phyloP scores from a whole-genome alignment of 2,113 vertebrate species.

The Centropus unirufus region DNA sequence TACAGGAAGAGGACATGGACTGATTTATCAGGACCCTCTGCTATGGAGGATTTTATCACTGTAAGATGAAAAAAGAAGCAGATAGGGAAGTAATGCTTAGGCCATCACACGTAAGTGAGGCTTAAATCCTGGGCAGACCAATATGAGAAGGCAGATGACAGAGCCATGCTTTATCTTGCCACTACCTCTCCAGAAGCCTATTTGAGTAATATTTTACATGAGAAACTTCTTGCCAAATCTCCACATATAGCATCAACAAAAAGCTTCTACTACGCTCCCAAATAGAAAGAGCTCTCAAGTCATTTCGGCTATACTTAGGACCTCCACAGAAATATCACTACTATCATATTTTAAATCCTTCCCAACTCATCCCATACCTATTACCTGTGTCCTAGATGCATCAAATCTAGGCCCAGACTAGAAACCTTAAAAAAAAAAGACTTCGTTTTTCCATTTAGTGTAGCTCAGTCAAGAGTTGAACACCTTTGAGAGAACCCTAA shows the following conservation, averaged over 20 bases:
- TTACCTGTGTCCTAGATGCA: not conserved
- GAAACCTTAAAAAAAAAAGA: not conserved
- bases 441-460: not conserved
- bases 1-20: not conserved
- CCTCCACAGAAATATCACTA: not conserved
- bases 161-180: not conserved
- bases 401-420: not conserved
- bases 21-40: not conserved
- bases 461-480: not conserved
- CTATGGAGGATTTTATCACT: not conserved
- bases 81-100: not conserved
- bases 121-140: not conserved
- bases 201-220: not conserved
- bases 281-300: not conserved
- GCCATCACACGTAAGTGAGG: not conserved
- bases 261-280: not conserved
- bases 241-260: not conserved
- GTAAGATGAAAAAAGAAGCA: not conserved
- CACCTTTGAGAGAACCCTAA: not conserved
- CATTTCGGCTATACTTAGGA: not conserved
- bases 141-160: not conserved
- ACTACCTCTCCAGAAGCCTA: not conserved
- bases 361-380: not conserved
- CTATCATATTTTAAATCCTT: not conserved
- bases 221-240: not conserved